Percentiles rank a stretch among this genome's conserved stretches.
Evolutionary conservation across 1,140 invertebrate species (phyloP).

Genomic region (Panagrolaimus sp.): DNA sequence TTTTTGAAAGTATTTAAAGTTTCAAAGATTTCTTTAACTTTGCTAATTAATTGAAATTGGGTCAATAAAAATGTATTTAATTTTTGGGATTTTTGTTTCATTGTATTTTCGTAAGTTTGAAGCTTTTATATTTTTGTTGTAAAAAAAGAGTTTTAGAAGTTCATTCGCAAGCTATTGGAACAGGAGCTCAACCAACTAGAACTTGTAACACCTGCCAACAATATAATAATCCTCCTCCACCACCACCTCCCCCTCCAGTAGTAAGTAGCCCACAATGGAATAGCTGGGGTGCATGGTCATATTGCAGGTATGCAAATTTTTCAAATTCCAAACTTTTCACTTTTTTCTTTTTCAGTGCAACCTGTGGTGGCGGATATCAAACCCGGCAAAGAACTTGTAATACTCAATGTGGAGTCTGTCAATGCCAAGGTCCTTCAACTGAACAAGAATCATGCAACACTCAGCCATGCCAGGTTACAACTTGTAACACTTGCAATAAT

Average conservation of each 20-base stretch:
- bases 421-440: background rate
- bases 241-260: background rate
- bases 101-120: no score
- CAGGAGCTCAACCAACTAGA: background rate
- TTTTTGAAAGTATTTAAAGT: no score
- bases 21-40: no score
- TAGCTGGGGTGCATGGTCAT: background rate
- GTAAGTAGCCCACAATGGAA: background rate
- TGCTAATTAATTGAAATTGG: no score
- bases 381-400: constrained; percentile 14
- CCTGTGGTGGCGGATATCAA: background rate
- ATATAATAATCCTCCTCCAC: background rate
- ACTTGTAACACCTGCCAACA: background rate
- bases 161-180: background rate
- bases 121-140: no score
- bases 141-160: no score
- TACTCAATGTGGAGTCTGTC: constrained; percentile 2
- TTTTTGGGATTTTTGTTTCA: no score
- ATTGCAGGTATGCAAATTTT: constrained; percentile 1
- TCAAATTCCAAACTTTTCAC: background rate
- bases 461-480: background rate
- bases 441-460: constrained; percentile 13
- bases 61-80: no score
- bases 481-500: constrained; percentile 3
- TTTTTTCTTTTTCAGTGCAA: constrained; percentile 1